Conservation (phyloP, 1,140 invertebrate genomes). For the Ctenoplectra terminalis region DNA sequence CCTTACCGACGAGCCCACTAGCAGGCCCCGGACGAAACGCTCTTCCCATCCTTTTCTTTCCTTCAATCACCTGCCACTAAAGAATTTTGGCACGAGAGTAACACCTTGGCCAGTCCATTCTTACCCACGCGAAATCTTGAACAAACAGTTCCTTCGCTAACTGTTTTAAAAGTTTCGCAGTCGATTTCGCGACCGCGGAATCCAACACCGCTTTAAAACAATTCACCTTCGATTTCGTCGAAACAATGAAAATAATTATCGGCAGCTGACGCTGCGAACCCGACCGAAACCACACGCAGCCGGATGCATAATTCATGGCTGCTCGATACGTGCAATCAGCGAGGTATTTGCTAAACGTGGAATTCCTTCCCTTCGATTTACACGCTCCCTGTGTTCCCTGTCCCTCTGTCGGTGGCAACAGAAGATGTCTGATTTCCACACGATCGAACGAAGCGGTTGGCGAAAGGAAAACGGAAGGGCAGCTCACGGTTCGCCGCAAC, state of each 20-base stretch:
- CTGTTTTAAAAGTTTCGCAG: no score
- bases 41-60: no score
- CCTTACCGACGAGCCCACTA: no score
- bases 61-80: no score
- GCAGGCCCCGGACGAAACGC: no score
- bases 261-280: neutral
- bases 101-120: no score
- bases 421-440: constrained; percentile 21
- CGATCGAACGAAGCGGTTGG: constrained; percentile 1
- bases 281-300: neutral
- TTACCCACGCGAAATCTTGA: no score
- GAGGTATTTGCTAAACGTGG: constrained; percentile 34
- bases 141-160: no score
- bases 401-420: neutral
- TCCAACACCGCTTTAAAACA: no score
- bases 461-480: constrained; percentile 34
- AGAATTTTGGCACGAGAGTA: no score
- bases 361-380: constrained; percentile 37
- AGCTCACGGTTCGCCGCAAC: constrained; percentile 21
- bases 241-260: constrained; percentile 32
- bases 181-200: no score
- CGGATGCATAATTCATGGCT: constrained; percentile 39
- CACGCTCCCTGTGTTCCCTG: neutral
- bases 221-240: neutral
- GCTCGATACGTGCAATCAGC: constrained; percentile 32